Evolutionary conservation across 2,113 vertebrate genomes (phyloP), one percentile per base, ranked within the genome.

Genomic region (Alectura lathami): DNA sequence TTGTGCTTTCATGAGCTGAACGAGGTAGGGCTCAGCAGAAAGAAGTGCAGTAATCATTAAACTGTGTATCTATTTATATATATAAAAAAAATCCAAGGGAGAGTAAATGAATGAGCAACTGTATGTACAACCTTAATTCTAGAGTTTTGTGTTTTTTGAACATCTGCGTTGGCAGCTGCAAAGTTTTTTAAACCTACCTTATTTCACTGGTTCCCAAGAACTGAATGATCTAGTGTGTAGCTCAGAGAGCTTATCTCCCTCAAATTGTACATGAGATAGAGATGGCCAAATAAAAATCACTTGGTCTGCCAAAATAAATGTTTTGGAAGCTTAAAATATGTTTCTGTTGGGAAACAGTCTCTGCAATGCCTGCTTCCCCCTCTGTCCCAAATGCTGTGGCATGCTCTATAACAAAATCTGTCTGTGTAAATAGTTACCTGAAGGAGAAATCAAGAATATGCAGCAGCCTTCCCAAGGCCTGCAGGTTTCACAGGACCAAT

Each of bases 371-470:
- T 88, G 62, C 70, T 85, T 79, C 11, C 23, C 42, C 17, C 32
- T 42, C 68, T 75, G 6, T 64, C 34, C 77, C 54, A 27, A 78
- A 60, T 92, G 69, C 48, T 40, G 3, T 16, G 62, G 69, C 43
- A 86, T 51, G 29, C 69, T 78, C 60, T 69, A 13, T 42, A 87
- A 74, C 60, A 57, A 89, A 69, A n/a, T 45, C 45, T 93, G 66
- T 92, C 93, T 81, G 69, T 89, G 77, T 82, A 92, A 91, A 89
- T 74, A 81, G 34, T 79, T 87, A 26, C 30, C 53, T 34, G 53
- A 66, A 23, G 78, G 57, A 87, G 77, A 76, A 91, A 68, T 82
- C 30, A n/a, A 67, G 74, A 72, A 79, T 45, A 53, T 30, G 24
- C 77, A 72, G 57, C 30, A 62, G 50, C 40, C 21, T 90, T 95